A percentile compares a stretch with the other conserved stretches of the same genome.
Conservation (phyloP, 2,113 vertebrate species). For the Zosterops borbonicus region DNA sequence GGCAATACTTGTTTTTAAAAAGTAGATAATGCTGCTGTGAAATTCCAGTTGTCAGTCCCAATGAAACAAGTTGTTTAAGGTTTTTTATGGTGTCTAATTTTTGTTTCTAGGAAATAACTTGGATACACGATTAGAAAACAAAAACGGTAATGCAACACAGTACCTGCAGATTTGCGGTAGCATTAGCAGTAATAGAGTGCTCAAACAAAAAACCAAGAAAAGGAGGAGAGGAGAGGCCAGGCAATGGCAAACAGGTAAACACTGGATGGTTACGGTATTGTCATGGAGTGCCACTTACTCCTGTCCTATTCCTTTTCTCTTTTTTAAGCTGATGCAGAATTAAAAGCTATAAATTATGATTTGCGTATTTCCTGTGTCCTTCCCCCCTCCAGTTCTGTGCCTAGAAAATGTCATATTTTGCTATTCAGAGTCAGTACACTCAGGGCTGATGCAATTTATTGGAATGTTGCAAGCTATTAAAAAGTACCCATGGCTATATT, state of each 20-base stretch:
- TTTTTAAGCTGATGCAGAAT: conserved; percentile 22
- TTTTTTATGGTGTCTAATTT: conserved; percentile 67
- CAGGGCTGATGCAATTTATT: conserved; percentile 9
- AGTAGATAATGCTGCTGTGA: conserved; percentile 31
- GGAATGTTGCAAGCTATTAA: neutral
- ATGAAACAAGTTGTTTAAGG: conserved; percentile 39
- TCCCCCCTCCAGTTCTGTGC: conserved; percentile 62
- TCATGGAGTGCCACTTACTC: conserved; percentile 43
- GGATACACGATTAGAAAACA: conserved; percentile 87
- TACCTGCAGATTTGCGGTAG: conserved; percentile 95
- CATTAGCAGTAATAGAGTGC: conserved; percentile 83
- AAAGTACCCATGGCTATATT: neutral
- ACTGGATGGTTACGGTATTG: conserved; percentile 48
- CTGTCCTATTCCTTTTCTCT: conserved; percentile 7
- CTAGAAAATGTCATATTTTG: conserved; percentile 10
- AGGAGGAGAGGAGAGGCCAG: conserved; percentile 92
- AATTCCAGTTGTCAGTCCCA: conserved; percentile 49
- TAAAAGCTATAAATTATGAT: neutral
- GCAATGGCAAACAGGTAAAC: conserved; percentile 95
- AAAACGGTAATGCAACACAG: conserved; percentile 86
- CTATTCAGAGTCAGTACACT: neutral
- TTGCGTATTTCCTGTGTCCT: conserved; percentile 66
- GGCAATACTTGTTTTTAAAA: neutral
- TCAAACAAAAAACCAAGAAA: conserved; percentile 93
- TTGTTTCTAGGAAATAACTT: conserved; percentile 85